Conservation (phyloP, 2,797 vertebrate genomes). For the Oreonectes daqikongensis region DNA sequence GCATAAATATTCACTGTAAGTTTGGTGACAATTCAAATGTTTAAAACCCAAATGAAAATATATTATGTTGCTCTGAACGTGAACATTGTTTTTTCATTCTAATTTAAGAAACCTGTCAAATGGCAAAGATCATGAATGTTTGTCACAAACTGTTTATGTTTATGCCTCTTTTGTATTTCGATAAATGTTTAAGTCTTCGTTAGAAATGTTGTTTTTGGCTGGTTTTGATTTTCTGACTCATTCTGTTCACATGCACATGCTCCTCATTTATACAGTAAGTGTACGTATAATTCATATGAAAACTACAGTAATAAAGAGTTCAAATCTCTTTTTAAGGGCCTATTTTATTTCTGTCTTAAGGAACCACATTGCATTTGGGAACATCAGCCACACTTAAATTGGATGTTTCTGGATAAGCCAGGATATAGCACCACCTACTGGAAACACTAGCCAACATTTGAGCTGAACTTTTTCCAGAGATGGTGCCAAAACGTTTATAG, state of each 20-base stretch:
- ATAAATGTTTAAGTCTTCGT: neutral
- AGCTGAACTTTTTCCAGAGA: conserved; percentile 14
- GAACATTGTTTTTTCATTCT: conserved; percentile 20
- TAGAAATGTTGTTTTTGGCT: conserved; percentile 19
- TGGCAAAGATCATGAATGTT: neutral
- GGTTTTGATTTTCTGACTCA: neutral
- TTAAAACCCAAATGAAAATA: neutral
- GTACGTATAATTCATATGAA: conserved; percentile 29
- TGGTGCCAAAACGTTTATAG: neutral
- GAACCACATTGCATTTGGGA: neutral
- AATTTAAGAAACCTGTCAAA: conserved; percentile 43
- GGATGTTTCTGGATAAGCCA: too few species aligned
- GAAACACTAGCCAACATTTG: neutral
- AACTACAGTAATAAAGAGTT: conserved; percentile 47
- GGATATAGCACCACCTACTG: conserved; percentile 31
- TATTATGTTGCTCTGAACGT: neutral
- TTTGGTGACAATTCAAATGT: neutral
- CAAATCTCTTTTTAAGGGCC: conserved; percentile 2
- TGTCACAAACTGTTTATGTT: neutral
- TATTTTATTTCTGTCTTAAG: neutral
- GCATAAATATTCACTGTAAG: conserved; percentile 15
- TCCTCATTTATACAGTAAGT: conserved; percentile 4
- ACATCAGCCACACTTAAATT: too few species aligned
- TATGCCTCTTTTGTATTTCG: conserved; percentile 34
- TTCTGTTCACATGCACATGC: conserved; percentile 16